These are phyloP conservation scores for Dipodomys merriami DNA, from an alignment of 2,113 vertebrate genomes.

Conservation along the genomic window DNA sequence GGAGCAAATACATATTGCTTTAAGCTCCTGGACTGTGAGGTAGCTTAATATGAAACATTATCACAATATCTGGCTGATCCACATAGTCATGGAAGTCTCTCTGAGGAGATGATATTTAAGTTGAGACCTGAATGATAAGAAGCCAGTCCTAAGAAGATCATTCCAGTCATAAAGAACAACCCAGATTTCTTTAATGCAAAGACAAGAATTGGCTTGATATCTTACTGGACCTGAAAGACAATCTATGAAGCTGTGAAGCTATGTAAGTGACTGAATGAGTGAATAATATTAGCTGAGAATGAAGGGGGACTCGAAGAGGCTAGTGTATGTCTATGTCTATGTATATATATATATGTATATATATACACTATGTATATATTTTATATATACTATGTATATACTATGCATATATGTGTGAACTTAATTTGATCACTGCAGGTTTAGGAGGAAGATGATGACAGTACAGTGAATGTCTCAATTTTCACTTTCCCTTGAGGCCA, in stretches of 20 bases:
- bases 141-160: background rate
- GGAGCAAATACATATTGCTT: background rate
- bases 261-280: background rate
- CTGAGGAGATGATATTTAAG: background rate
- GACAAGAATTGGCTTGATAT: background rate
- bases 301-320: background rate
- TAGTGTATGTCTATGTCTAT: background rate
- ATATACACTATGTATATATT: too few species aligned
- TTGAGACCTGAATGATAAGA: constrained; percentile 26
- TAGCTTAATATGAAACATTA: background rate
- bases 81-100: background rate
- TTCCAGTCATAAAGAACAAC: constrained; percentile 27
- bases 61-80: background rate
- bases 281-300: background rate
- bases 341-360: too few species aligned
- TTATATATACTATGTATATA: too few species aligned
- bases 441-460: too few species aligned
- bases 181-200: background rate
- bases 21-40: constrained; percentile 12
- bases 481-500: too few species aligned
- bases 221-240: background rate
- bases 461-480: too few species aligned
- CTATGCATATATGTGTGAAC: too few species aligned
- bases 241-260: background rate
- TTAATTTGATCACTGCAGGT: too few species aligned